Evolutionary conservation across 2,888 invertebrate species (phyloP), one percentile per base, ranked within the genome.

Genomic region (Microctonus aethiopoides): DNA sequence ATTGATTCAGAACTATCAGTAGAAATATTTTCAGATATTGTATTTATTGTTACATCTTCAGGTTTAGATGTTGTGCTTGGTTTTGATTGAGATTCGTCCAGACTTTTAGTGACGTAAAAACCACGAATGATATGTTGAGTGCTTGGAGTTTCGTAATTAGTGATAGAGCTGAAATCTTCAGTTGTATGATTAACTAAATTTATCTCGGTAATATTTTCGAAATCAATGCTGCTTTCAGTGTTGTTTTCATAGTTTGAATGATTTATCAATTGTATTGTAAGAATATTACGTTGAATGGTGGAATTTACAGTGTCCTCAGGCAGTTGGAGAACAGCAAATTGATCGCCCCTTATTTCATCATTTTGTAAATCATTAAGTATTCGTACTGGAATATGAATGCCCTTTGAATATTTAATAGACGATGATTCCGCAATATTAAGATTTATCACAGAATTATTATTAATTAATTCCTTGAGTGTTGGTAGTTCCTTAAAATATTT

Each of bases 381-480:
- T 65, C 67, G 76, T 26, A 77, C 75, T 46, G 78, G 77, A 26
- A 78, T 74, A 67, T 75, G 71, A 39, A 78, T 39, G 29, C 70
- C 56, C 39, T 68, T 57, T 41, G 13, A 34, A 57, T 34, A 63
- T 20, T 57, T 36, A 24, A 39, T 11, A 41, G 16, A 61, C n/a
- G 20, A 36, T 11, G 60, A 71, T 20, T 54, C 64, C 41, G 62
- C 26, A 46, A 24, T 24, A 54, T 54, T 13, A 3, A 54, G 54
- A 26, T 26, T 26, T 9, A 41, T 62, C 51, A 60, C 70, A 61
- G 73, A 76, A 59, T 73, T 73, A 73, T 71, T 76, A 75, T 79
- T 79, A 66, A 84, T 74, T 68, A 84, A 75, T 68, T 84, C 82
- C 83, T 80, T 84, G 71, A 84, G 79, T 63, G 83, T 84, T 67